Evolutionary conservation across 1,140 invertebrate species (phyloP).

Genomic region (Saccostrea cuccullata): DNA sequence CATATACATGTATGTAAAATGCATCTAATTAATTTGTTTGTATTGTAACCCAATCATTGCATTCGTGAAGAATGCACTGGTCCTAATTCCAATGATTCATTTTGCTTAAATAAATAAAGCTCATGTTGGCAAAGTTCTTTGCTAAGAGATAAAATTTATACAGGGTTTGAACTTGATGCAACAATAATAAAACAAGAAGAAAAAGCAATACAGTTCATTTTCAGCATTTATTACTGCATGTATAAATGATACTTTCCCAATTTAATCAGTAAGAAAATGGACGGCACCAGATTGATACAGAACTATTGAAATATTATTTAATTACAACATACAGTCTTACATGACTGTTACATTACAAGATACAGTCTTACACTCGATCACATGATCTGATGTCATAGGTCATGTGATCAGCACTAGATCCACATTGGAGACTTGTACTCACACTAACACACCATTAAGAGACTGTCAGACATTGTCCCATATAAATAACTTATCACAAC

Average conservation of each 20-base stretch:
- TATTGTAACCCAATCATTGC: too few relatives aligned
- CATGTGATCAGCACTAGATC: slow-evolving; percentile 1
- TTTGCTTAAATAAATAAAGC: too few relatives aligned
- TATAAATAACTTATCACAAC: not conserved
- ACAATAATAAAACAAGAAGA: not conserved
- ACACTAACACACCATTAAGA: not conserved
- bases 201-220: not conserved
- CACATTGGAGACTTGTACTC: not conserved
- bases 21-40: too few relatives aligned
- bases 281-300: slow-evolving; percentile 31
- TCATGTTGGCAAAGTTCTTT: too few relatives aligned
- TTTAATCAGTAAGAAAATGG: slow-evolving; percentile 23
- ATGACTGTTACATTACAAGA: not conserved
- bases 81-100: too few relatives aligned
- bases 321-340: not conserved
- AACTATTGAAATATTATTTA: not conserved
- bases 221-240: slow-evolving; percentile 9
- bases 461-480: not conserved
- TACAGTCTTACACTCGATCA: not conserved
- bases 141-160: too few relatives aligned
- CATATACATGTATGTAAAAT: too few relatives aligned
- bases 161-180: too few relatives aligned
- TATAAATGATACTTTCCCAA: not conserved
- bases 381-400: not conserved
- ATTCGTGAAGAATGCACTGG: too few relatives aligned